Base-by-base conservation (phyloP, 2,888 invertebrate species). In the Eristalis intricaria region DNA sequence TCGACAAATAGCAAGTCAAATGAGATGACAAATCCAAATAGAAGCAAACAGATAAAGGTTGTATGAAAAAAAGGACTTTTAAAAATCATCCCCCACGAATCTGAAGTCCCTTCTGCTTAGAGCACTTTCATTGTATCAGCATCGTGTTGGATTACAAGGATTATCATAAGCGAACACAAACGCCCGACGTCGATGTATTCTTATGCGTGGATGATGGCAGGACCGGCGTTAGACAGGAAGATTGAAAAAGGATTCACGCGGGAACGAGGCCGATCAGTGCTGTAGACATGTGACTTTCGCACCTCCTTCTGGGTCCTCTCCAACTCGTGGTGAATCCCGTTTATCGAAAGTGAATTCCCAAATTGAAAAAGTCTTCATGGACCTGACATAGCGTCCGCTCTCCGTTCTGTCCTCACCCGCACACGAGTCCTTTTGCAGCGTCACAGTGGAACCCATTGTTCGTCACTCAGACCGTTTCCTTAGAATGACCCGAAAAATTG, bases 91-190 rank as follows among this genome's bases (percentile, higher is more conserved):
- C 5, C 29, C 29, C 4, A 29, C 29, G 29, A 29, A 2, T 32
- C 32, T 63, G 64, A 69, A 69, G n/a, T 19, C 11, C 56, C 29
- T 32, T 32, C 40, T 22, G 22, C n/a, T 22, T 29, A 43, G 70
- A 70, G 29, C 58, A 71, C 60, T 70, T 70, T 70, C 65, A 43
- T 65, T 65, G 82, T 84, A 75, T 66, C 84, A 81, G 73, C 76
- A 84, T 80, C 65, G 84, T 88, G 77, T 84, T 70, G 80, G 88
- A 88, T 88, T 88, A 88, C 84, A 40, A 73, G 77, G 88, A 84
- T 84, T 88, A 88, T 84, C 88, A 84, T 88, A 84, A 88, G 80
- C 70, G 88, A 84, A 81, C 80, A 84, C 76, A 80, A 87, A 79
- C 79, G 83, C 79, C 66, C 79, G 75, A 84, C 84, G 65, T 84